Evolutionary conservation across 2,888 invertebrate genomes (phyloP).

Genomic region (Galeruca laticollis): DNA sequence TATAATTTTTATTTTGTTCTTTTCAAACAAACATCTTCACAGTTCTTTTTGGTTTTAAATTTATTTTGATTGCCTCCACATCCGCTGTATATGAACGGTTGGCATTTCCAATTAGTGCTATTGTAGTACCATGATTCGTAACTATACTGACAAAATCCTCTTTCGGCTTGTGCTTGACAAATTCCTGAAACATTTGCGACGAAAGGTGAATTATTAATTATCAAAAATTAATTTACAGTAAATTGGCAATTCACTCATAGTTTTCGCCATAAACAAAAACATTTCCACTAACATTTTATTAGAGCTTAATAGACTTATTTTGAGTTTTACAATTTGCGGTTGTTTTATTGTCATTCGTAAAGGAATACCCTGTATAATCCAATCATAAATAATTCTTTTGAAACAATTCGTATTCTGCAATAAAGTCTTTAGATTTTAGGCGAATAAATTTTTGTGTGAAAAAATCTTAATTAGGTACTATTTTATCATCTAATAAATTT

Average conservation of each 20-base stretch:
- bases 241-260: not conserved
- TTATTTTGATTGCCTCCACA: conserved; percentile 41
- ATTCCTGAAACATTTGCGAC: conserved; percentile 20
- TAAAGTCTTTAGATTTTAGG: no score
- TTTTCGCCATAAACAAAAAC: no score
- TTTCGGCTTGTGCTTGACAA: conserved; percentile 31
- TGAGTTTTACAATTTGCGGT: no score
- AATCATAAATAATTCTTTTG: no score
- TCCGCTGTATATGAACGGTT: conserved; percentile 35
- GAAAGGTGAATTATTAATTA: not conserved
- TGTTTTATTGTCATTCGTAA: no score
- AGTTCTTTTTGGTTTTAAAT: conserved; percentile 31
- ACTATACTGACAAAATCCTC: conserved; percentile 24
- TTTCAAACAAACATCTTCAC: conserved; percentile 23
- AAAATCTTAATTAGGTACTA: no score
- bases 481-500: no score
- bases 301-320: no score
- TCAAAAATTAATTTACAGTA: not conserved
- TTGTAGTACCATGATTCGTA: conserved; percentile 33
- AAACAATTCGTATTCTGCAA: no score
- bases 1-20: not conserved
- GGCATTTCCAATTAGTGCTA: conserved; percentile 22
- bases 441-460: no score
- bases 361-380: no score
- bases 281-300: no score